Conservation (phyloP, 2,797 vertebrate genomes). For the Onychomys arenicola region DNA sequence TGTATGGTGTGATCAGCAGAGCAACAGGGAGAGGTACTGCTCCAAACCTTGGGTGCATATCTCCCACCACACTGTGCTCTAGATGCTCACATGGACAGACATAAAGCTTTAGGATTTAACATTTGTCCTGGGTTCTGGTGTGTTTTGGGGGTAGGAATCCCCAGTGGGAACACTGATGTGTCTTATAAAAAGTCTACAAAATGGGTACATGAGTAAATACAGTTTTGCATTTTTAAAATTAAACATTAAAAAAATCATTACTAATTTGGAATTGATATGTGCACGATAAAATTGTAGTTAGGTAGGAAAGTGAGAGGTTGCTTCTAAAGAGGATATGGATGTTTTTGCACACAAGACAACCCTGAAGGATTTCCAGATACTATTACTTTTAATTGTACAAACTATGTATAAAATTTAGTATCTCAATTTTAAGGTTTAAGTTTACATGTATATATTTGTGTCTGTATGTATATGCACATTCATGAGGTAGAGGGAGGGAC, state of each 20-base stretch:
- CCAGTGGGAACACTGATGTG: not conserved
- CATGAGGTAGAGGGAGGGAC: not conserved
- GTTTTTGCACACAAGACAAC: not conserved
- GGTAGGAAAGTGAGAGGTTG: not conserved
- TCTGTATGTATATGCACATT: not conserved
- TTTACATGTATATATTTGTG: not conserved
- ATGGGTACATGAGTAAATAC: not conserved
- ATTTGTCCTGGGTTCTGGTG: not conserved
- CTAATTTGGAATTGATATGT: not conserved
- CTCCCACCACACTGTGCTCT: not conserved
- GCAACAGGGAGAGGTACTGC: too few relatives aligned
- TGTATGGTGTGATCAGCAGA: not conserved
- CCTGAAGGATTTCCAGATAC: not conserved
- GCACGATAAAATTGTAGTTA: not conserved
- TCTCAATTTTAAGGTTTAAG: not conserved
- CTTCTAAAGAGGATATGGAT: not conserved
- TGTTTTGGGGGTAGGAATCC: not conserved
- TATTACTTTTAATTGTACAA: not conserved
- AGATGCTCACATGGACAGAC: not conserved
- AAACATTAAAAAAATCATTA: not conserved
- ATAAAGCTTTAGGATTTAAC: not conserved
- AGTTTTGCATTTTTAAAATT: not conserved
- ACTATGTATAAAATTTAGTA: not conserved
- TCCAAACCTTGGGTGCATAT: not conserved
- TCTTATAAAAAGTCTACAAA: not conserved